Percentiles rank a stretch among this genome's conserved stretches.
phyloP scores from a whole-genome alignment of 2,113 vertebrate species.

The Aegotheles bennettii region DNA sequence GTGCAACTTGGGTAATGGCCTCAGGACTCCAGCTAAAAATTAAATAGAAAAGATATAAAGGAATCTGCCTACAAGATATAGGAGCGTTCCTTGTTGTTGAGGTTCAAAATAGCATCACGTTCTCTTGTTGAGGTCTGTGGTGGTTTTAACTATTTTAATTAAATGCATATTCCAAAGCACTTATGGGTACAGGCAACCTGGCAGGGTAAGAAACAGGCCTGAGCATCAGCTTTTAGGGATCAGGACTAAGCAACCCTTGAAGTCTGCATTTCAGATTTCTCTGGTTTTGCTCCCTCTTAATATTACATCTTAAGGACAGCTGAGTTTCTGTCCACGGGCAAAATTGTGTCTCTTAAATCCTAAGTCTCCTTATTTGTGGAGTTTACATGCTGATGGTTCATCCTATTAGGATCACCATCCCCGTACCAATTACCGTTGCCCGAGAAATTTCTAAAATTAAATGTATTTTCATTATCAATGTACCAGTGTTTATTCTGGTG shows the following conservation, averaged over 20 bases:
- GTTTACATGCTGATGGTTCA: neutral
- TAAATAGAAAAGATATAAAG: neutral
- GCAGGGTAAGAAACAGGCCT: neutral
- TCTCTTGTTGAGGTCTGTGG: neutral
- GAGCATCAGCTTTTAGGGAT: neutral
- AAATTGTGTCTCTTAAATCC: neutral
- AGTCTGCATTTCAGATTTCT: neutral
- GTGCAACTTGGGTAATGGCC: neutral
- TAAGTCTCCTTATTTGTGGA: neutral
- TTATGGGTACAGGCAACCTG: neutral
- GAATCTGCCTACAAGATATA: neutral
- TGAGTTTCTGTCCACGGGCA: neutral
- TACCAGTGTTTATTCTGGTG: constrained; percentile 33
- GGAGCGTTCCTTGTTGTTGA: neutral
- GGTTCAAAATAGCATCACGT: neutral
- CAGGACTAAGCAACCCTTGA: neutral
- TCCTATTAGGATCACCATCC: neutral
- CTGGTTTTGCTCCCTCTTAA: neutral
- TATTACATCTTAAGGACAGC: neutral
- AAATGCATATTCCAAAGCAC: neutral
- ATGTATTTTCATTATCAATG: constrained; percentile 1
- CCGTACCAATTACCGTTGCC: neutral
- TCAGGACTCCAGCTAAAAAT: neutral
- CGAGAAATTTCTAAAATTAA: constrained; percentile 9
- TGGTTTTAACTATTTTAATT: neutral